Conservation (phyloP, 2,113 vertebrate species). For the Ochotona curzoniae region DNA sequence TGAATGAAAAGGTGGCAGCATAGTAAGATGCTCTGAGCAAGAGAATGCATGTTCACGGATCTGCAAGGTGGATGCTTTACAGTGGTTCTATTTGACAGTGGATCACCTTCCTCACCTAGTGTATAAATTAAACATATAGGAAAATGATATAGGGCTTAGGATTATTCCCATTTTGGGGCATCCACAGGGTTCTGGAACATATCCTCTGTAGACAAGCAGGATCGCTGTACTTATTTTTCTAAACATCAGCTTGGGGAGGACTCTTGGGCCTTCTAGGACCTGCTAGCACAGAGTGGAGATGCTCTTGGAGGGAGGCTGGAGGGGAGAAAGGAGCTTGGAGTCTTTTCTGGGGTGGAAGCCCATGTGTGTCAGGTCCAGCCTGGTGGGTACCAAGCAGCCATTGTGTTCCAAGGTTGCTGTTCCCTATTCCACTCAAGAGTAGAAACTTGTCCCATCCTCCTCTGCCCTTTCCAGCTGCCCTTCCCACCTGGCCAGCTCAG, state of each 20-base stretch:
- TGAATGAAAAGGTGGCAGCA: too few relatives aligned
- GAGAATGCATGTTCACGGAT: too few relatives aligned
- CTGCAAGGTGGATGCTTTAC: too few relatives aligned
- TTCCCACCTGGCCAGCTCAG: too few relatives aligned
- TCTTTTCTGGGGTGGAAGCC: background rate
- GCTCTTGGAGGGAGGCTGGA: background rate
- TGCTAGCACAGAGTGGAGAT: background rate
- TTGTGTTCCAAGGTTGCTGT: background rate
- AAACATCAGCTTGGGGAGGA: background rate
- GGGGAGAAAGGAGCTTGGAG: fast-evolving
- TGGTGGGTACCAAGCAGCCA: background rate
- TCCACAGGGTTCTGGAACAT: too few relatives aligned
- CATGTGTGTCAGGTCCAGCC: background rate
- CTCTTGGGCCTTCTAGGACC: background rate
- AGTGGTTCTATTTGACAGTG: too few relatives aligned
- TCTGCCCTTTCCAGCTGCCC: background rate
- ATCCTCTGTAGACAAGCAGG: too few relatives aligned
- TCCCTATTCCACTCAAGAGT: background rate
- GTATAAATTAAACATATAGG: too few relatives aligned
- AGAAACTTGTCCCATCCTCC: fast-evolving
- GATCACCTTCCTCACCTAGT: too few relatives aligned
- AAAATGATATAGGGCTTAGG: too few relatives aligned
- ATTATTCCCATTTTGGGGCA: too few relatives aligned
- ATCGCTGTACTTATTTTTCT: background rate
- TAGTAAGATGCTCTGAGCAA: too few relatives aligned